phyloP scores from a whole-genome alignment of 2,888 invertebrate genomes.

The Odiellus spinosus region DNA sequence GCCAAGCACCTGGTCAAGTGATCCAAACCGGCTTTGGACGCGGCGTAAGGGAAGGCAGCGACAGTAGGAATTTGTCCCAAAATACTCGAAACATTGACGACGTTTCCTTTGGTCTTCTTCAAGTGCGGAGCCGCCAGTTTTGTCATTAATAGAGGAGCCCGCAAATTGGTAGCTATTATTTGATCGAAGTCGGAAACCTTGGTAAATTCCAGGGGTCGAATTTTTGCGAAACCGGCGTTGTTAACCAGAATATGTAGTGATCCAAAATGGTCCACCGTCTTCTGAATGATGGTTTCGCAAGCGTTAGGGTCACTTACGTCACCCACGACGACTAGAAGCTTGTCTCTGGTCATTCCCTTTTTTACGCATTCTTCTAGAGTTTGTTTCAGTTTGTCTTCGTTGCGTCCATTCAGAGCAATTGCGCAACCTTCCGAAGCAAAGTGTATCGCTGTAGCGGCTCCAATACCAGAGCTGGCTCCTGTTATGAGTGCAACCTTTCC shows the following conservation, averaged over 20 bases:
- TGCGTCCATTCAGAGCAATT: no score
- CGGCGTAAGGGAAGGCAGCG: not conserved
- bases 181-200: not conserved
- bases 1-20: not conserved
- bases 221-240: not conserved
- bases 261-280: not conserved
- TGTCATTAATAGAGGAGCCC: not conserved
- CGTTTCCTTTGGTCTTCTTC: not conserved
- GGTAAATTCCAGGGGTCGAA: not conserved
- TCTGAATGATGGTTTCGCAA: no score
- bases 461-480: no score
- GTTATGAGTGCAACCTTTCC: no score
- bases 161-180: not conserved
- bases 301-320: no score
- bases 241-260: not conserved
- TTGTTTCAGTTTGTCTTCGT: no score
- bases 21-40: not conserved
- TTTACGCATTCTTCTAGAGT: no score
- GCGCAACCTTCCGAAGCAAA: no score
- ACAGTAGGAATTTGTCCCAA: not conserved
- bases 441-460: no score
- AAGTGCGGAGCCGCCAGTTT: not conserved
- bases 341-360: no score
- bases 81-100: not conserved
- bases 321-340: no score